Base-by-base conservation (phyloP, 2,113 vertebrate genomes). In the Pimephales promelas region DNA sequence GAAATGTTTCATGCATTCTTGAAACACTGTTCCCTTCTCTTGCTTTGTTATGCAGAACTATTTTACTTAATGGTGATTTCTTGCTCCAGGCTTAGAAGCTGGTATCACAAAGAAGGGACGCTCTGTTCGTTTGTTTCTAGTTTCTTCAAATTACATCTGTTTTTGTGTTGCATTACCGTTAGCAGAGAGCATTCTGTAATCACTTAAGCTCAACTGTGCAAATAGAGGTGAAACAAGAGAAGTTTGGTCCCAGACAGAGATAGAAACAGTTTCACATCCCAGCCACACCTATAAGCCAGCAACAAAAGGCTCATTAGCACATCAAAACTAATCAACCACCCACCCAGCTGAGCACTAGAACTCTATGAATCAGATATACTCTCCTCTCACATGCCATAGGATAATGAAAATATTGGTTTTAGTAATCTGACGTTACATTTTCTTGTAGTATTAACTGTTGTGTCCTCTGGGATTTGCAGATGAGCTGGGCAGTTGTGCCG, bases 401-500 rank as follows among this genome's bases (percentile, higher is more conserved):
- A 52, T 52, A 26, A 18, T 49, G 0, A 52, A 52, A 52, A 28
- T 28, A 34, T 20, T 6, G 61, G 5, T 61, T 72, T 62, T 81
- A 28, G 5, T 36, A 10, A 52, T 49, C 57, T 62, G 16, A 45
- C 13, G 11, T 13, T 77, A 28, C 57, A 49, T 26, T 24, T 24
- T 66, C 43, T 20, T 61, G 34, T 71, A 52, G 66, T 72, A 57
- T 74, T 88, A 68, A 86, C 70, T 82, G 47, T 45, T 6, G 20
- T 54, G 73, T 62, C 75, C n/a, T 86, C 68, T 88, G 24, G 71
- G 34, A 10, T 82, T 94, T 94, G 84, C 93, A 97, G 96, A 97
- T 93, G 93, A 94, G 81, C 93, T 95, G 87, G 88, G 94, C 88
- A 91, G 94, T 88, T 96, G 95, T 94, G 89, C 94, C 89, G 96